These are phyloP conservation scores for Sitodiplosis mosellana DNA, from an alignment of 1,140 invertebrate genomes.

Conservation along the genomic window DNA sequence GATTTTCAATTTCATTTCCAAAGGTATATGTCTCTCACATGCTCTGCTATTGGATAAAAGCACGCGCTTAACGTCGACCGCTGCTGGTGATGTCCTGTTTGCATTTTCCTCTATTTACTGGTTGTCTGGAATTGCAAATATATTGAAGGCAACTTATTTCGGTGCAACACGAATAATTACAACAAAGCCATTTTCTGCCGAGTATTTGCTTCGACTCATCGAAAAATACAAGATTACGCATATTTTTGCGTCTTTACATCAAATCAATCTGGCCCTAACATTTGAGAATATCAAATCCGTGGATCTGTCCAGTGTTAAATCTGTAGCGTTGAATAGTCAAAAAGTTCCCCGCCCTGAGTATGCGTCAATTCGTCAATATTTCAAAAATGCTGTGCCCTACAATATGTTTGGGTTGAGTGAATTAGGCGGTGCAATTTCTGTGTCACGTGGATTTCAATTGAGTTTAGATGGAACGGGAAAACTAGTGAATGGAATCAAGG, in stretches of 20 bases:
- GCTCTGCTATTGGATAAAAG: neutral
- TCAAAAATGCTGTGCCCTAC: neutral
- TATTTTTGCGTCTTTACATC: neutral
- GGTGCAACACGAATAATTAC: neutral
- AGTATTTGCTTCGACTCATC: neutral
- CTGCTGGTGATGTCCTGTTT: neutral
- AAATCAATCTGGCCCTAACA: neutral
- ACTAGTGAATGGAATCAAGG: slow-evolving; percentile 10
- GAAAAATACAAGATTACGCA: neutral
- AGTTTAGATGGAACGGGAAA: slow-evolving; percentile 1
- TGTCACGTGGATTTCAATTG: neutral
- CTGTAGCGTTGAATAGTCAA: neutral
- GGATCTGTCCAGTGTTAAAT: neutral
- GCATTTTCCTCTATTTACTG: neutral
- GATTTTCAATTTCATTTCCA: neutral
- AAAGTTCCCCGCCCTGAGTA: neutral
- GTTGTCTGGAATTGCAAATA: neutral
- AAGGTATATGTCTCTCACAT: slow-evolving; percentile 26
- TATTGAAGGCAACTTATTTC: neutral
- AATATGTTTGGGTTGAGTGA: neutral
- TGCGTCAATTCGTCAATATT: neutral
- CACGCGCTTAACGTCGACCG: neutral
- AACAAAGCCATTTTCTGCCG: neutral
- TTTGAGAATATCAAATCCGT: neutral
- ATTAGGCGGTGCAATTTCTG: neutral